A percentile compares a stretch with the other conserved stretches of the same genome.
phyloP scores from a whole-genome alignment of 1,140 invertebrate genomes.

The Homarus americanus region DNA sequence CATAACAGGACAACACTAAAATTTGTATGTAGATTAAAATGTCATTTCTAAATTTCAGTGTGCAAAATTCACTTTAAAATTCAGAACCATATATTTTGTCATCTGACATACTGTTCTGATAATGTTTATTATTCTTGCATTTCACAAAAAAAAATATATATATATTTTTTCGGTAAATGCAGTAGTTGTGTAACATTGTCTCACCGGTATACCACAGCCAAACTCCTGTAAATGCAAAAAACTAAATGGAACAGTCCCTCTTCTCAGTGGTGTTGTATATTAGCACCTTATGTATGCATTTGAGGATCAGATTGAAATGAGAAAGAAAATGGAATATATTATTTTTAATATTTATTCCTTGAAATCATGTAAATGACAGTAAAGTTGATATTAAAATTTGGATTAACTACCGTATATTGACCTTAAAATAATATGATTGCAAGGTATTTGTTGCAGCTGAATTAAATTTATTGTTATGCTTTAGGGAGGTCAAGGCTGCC shows the following conservation, averaged over 20 bases:
- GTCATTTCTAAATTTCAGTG: too few relatives aligned
- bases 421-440: neutral
- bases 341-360: neutral
- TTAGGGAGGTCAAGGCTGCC: constrained; percentile 29
- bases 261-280: too few relatives aligned
- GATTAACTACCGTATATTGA: neutral
- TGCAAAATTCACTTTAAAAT: too few relatives aligned
- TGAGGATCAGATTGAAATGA: neutral
- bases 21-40: too few relatives aligned
- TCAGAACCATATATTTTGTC: too few relatives aligned
- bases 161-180: too few relatives aligned
- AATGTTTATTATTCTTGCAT: too few relatives aligned
- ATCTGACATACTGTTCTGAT: too few relatives aligned
- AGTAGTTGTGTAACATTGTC: neutral
- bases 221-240: neutral
- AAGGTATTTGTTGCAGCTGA: constrained; percentile 10
- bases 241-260: too few relatives aligned
- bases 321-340: neutral
- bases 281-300: neutral
- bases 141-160: too few relatives aligned
- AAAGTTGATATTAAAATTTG: neutral
- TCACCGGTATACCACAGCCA: neutral
- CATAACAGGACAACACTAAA: too few relatives aligned
- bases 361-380: neutral
- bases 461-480: constrained; percentile 1